Evolutionary conservation across 2,888 invertebrate species (phyloP).

Genomic region (Xylota sylvarum): DNA sequence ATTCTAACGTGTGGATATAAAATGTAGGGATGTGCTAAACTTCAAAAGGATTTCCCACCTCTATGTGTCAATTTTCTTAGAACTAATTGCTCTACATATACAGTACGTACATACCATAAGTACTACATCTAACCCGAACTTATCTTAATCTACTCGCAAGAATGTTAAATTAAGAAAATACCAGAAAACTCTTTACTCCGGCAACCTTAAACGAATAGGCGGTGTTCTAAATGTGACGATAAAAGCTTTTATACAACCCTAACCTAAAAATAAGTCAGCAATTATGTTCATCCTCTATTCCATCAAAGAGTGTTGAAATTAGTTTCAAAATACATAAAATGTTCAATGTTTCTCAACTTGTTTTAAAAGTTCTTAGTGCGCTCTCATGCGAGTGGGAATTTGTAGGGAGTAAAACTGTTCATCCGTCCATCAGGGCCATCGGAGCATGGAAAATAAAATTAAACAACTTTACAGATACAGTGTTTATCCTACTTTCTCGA

Average conservation of each 20-base stretch:
- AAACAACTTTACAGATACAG: conserved; percentile 43
- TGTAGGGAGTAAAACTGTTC: conserved; percentile 32
- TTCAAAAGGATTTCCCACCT: too few species aligned
- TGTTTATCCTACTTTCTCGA: conserved; percentile 27
- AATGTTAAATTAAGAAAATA: background rate
- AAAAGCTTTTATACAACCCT: conserved; percentile 19
- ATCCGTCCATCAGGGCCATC: conserved; percentile 24
- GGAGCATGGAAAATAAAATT: conserved; percentile 15
- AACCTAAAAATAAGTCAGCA: conserved; percentile 25
- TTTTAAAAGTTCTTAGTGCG: conserved; percentile 13
- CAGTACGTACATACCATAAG: too few species aligned
- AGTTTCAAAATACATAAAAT: conserved; percentile 17
- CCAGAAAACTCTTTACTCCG: background rate
- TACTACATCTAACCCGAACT: too few species aligned
- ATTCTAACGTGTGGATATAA: too few species aligned
- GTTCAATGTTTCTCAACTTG: conserved; percentile 26
- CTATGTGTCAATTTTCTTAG: too few species aligned
- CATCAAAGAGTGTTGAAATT: conserved; percentile 9
- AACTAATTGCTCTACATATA: background rate
- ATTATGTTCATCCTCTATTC: background rate
- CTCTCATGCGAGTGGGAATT: conserved; percentile 14
- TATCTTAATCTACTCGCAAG: too few species aligned
- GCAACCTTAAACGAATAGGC: conserved; percentile 2
- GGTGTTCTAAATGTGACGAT: conserved; percentile 11
- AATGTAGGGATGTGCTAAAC: too few species aligned